Evolutionary conservation across 53 echinoderm and acorn worm genomes (phyloP).

Genomic region (Temnopleurus reevesii): DNA sequence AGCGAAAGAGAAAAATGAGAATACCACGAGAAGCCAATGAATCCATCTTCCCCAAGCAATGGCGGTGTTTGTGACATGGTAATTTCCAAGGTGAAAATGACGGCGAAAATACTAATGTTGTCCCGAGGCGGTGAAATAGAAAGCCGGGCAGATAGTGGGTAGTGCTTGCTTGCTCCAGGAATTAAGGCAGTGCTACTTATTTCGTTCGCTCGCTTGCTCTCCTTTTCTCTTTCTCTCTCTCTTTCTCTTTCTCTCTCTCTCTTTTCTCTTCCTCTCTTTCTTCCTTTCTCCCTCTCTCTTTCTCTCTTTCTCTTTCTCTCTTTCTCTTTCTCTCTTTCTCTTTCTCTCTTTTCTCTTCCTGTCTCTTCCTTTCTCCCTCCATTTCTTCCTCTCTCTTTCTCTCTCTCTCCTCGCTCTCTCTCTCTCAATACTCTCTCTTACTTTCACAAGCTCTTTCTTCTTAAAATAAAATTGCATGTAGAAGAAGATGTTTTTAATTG

Average conservation of each 20-base stretch:
- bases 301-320: neutral
- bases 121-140: conserved; percentile 27
- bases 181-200: too few species aligned
- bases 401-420: too few species aligned
- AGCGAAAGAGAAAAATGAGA: neutral
- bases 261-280: neutral
- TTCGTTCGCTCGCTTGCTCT: too few species aligned
- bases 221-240: too few species aligned
- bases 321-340: neutral
- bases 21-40: neutral
- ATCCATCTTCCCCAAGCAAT: conserved; percentile 5
- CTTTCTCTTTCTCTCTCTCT: neutral
- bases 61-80: conserved; percentile 24
- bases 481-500: too few species aligned
- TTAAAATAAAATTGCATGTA: too few species aligned
- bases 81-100: conserved; percentile 36
- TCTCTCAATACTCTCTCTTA: neutral
- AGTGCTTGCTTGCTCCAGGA: too few species aligned
- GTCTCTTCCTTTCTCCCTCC: neutral
- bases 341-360: neutral
- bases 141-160: neutral
- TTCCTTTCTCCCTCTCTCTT: neutral
- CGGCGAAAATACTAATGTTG: conserved; percentile 27
- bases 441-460: neutral
- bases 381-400: neutral